These are phyloP conservation scores for Liparis tanakae DNA, from an alignment of 2,797 vertebrate genomes.

Conservation along the genomic window DNA sequence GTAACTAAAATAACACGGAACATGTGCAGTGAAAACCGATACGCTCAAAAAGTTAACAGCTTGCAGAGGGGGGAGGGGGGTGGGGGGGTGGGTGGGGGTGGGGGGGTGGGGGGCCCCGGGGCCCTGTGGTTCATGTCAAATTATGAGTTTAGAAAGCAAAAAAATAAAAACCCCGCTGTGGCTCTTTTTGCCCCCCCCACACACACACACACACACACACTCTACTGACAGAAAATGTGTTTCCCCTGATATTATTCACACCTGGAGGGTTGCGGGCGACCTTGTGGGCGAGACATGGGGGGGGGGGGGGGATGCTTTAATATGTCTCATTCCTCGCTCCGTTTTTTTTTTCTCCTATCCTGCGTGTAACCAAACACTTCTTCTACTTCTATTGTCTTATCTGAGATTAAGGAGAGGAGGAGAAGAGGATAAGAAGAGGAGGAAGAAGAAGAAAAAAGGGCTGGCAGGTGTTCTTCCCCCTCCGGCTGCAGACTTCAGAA, in stretches of 20 bases:
- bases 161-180: constrained; percentile 25
- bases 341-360: constrained; percentile 33
- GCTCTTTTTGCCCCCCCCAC: constrained; percentile 32
- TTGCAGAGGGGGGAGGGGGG: constrained; percentile 66
- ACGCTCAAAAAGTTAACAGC: constrained; percentile 81
- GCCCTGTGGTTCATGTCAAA: constrained; percentile 70
- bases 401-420: constrained; percentile 63
- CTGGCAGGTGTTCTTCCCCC: constrained; percentile 79
- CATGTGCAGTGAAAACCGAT: constrained; percentile 81
- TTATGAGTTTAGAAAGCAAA: constrained; percentile 68
- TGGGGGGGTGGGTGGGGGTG: too few relatives aligned
- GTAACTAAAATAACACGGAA: constrained; percentile 79
- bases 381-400: constrained; percentile 78
- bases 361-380: constrained; percentile 75
- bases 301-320: constrained; percentile 68
- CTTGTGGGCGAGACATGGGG: constrained; percentile 59
- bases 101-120: constrained; percentile 44
- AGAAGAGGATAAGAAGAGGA: constrained; percentile 7
- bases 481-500: constrained; percentile 76
- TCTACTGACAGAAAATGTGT: constrained; percentile 57
- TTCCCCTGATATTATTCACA: constrained; percentile 63
- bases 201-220: too few relatives aligned
- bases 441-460: constrained; percentile 43
- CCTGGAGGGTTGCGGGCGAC: constrained; percentile 65
- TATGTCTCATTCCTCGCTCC: constrained; percentile 63